These are phyloP conservation scores for Pygoscelis adeliae DNA, from an alignment of 2,113 vertebrate genomes.

Conservation along the genomic window DNA sequence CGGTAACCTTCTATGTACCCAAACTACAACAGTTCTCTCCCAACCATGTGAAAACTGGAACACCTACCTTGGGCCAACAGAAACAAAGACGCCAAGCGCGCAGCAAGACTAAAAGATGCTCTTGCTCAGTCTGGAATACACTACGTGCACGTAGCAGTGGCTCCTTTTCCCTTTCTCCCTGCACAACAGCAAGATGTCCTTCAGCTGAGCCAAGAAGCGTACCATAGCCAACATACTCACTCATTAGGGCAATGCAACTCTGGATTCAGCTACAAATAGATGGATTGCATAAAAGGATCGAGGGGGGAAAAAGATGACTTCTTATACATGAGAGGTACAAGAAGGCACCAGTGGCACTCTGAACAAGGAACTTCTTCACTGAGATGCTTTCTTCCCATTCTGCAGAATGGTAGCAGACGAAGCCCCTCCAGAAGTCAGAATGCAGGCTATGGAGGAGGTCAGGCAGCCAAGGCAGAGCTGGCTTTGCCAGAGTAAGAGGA, in stretches of 20 bases:
- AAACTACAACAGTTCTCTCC: neutral
- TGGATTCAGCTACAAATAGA: neutral
- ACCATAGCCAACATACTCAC: neutral
- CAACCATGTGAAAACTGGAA: neutral
- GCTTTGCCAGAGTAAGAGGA: neutral
- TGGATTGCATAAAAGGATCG: neutral
- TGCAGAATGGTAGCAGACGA: neutral
- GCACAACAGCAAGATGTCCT: neutral
- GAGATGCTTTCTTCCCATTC: neutral
- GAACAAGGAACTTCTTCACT: neutral
- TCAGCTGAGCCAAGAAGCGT: neutral
- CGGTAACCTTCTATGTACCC: neutral
- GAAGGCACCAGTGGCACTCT: neutral
- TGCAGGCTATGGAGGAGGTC: neutral
- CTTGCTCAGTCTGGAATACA: neutral
- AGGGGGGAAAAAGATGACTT: neutral
- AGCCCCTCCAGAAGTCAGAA: neutral
- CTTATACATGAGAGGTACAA: neutral
- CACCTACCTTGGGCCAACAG: neutral
- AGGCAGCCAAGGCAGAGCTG: neutral
- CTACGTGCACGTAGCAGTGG: fast-evolving
- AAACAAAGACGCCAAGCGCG: neutral
- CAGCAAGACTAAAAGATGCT: neutral
- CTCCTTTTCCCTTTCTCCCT: neutral
- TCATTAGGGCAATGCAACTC: neutral